phyloP scores from a whole-genome alignment of 2,113 vertebrate genomes.

The Nyctereutes procyonoides region DNA sequence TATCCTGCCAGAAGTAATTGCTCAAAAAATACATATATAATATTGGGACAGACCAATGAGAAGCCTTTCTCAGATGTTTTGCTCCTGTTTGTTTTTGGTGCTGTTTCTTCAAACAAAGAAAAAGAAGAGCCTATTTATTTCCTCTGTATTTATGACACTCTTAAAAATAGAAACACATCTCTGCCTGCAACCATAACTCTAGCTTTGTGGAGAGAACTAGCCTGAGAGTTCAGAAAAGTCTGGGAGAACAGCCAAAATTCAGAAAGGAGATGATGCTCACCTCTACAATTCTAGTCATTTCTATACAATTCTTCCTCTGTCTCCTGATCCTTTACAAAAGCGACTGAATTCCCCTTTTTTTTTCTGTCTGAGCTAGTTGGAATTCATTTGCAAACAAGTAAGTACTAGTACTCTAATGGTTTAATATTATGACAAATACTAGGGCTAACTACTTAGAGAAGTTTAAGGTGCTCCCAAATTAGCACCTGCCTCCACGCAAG shows the following conservation, averaged over 20 bases:
- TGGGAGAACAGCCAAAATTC: neutral
- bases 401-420: neutral
- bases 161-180: neutral
- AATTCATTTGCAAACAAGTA: neutral
- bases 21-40: neutral
- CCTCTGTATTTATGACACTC: neutral
- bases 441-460: neutral
- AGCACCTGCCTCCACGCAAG: rapidly evolving
- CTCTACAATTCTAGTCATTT: neutral
- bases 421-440: neutral
- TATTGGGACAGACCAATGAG: neutral
- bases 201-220: neutral
- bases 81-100: neutral
- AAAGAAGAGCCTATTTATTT: neutral
- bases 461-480: neutral
- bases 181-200: neutral
- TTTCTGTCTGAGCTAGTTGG: neutral
- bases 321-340: neutral
- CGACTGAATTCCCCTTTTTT: neutral
- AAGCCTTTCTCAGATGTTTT: neutral
- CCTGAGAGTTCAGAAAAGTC: neutral
- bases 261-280: neutral
- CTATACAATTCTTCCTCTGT: neutral
- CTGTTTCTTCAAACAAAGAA: neutral
- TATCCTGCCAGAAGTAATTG: neutral